Conservation (phyloP, 2,113 vertebrate genomes). For the Nothobranchius kuhntae region DNA sequence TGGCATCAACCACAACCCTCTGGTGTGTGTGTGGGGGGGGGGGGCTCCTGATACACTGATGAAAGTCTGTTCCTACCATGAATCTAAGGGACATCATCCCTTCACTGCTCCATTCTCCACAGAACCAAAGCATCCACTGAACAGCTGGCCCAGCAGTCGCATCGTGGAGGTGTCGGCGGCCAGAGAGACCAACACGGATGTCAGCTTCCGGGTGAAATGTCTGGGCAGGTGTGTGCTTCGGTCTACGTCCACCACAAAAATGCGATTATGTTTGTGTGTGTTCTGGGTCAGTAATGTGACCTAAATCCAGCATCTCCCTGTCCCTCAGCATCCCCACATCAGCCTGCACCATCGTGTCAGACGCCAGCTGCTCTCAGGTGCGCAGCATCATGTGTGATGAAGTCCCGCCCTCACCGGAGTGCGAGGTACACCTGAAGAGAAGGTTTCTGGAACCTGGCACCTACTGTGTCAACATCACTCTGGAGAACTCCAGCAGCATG, state of each 20-base stretch:
- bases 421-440: slow-evolving; percentile 82
- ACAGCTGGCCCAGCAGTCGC: slow-evolving; percentile 75
- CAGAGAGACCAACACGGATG: slow-evolving; percentile 77
- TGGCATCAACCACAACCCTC: no score
- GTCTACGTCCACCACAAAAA: no score
- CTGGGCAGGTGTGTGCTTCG: slow-evolving; percentile 83
- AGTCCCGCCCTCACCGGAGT: slow-evolving; percentile 60
- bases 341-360: slow-evolving; percentile 87
- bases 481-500: slow-evolving; percentile 83
- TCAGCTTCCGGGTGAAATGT: slow-evolving; percentile 90
- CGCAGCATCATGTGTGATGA: slow-evolving; percentile 80
- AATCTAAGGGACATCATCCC: no score
- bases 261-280: no score
- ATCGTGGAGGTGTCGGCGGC: slow-evolving; percentile 75
- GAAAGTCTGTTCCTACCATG: no score
- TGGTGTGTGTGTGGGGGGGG: no score
- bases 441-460: slow-evolving; percentile 85
- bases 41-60: no score
- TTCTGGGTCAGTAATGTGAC: neutral
- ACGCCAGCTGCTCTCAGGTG: slow-evolving; percentile 82
- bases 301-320: neutral
- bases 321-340: slow-evolving; percentile 84
- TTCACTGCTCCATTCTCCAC: slow-evolving; percentile 8
- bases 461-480: slow-evolving; percentile 92
- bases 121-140: slow-evolving; percentile 83